Evolutionary conservation across 1,140 invertebrate genomes (phyloP), one percentile per base, ranked within the genome.

Genomic region (Stegodyphus mimosarum): DNA sequence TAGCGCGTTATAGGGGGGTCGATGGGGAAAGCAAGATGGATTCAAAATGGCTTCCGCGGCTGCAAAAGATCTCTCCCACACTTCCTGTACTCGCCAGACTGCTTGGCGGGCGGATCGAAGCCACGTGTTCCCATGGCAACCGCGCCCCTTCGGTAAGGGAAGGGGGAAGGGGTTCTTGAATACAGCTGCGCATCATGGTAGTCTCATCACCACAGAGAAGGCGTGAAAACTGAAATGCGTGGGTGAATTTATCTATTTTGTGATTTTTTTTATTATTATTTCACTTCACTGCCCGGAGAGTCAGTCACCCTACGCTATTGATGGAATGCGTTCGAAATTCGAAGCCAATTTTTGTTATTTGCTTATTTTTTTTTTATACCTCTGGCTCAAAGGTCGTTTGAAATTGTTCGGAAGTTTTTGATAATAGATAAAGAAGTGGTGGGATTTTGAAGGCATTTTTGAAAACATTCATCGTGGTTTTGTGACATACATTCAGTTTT

Each of bases 51-150:
- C 81, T 83, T 83, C 81, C 81, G 70, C 73, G 64, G 69, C 70
- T 72, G 69, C 69, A 51, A 81, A 81, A 73, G 53, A 64, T 73
- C 70, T 69, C 52, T 49, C 60, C 81, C 72, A 75, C 70, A 81
- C 81, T 83, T 83, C 81, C 81, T 83, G 81, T 83, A 69, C 72
- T 75, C 55, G 67, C 81, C 81, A 73, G 71, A 73, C 71, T 73
- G 71, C 70, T 73, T 83, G 71, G 81, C 69, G 81, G 63, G 71
- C 50, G 81, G 81, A 83, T 83, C 81, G 81, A 83, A 83, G 81
- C 81, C 81, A 83, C 81, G 81, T 83, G 81, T 83, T 83, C 50
- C 81, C 72, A 83, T 83, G 18, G 81, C 72, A 83, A 83, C 81
- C 81, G 73, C 81, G 50, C 81, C 81, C 81, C 73, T 75, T 74